These are phyloP conservation scores for Perca schrenkii DNA, from an alignment of 2,113 vertebrate species.

Conservation along the genomic window DNA sequence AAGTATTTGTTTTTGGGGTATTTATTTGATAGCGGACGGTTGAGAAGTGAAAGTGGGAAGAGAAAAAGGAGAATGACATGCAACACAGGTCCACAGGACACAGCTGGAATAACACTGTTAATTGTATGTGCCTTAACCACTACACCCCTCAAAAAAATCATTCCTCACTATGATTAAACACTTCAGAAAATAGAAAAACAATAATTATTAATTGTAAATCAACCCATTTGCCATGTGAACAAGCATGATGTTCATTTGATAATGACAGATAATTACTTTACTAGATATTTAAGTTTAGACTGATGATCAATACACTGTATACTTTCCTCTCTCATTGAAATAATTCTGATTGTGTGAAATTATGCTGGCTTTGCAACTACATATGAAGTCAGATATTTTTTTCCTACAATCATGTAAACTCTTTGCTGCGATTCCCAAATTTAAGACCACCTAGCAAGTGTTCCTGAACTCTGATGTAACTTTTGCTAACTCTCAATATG, in stretches of 20 bases:
- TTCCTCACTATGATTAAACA: no score
- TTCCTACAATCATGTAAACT: background rate
- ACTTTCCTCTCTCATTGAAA: background rate
- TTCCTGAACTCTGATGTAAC: background rate
- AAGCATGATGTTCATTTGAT: background rate
- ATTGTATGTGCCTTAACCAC: background rate
- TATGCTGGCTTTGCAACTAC: background rate
- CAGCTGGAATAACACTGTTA: background rate
- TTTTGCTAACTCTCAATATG: background rate
- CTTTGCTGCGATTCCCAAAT: background rate
- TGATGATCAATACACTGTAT: background rate
- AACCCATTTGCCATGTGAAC: background rate
- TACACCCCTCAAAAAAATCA: no score
- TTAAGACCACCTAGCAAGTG: background rate
- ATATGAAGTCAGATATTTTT: background rate
- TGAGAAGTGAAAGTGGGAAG: background rate
- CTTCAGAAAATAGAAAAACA: no score
- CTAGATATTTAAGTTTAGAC: background rate
- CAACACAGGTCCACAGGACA: background rate
- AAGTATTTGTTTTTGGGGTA: background rate
- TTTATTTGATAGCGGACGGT: background rate
- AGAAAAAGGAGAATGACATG: background rate
- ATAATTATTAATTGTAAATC: background rate
- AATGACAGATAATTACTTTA: no score
- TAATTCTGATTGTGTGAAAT: background rate